Conservation (phyloP, 2,113 vertebrate species). For the Otocyon megalotis region DNA sequence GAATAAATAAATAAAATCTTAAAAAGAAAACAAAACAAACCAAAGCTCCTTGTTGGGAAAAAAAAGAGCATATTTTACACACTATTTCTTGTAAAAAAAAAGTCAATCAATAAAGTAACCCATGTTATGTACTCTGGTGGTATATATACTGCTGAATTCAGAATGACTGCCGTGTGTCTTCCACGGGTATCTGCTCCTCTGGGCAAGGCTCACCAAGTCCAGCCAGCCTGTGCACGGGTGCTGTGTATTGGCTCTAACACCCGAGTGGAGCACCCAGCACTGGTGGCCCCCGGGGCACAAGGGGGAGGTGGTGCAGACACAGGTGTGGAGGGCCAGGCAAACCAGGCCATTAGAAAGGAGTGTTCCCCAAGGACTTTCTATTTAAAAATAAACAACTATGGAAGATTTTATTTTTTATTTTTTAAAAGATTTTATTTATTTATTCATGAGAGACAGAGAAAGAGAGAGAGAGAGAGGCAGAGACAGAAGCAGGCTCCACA, state of each 20-base stretch:
- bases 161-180: background rate
- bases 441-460: too few relatives aligned
- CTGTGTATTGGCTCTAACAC: background rate
- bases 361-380: background rate
- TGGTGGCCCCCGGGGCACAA: accelerated
- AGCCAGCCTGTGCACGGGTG: accelerated
- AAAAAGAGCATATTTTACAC: background rate
- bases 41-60: background rate
- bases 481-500: too few relatives aligned
- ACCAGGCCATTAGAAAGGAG: background rate
- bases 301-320: too few relatives aligned
- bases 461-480: too few relatives aligned
- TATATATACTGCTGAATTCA: background rate
- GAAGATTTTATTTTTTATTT: background rate
- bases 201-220: background rate
- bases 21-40: too few relatives aligned
- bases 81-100: background rate
- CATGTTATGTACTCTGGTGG: background rate
- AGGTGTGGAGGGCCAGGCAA: background rate
- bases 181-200: background rate
- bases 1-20: too few relatives aligned
- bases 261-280: too few relatives aligned
- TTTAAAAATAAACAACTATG: background rate
- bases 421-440: too few relatives aligned
- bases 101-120: background rate